phyloP scores from a whole-genome alignment of 2,113 vertebrate genomes.

The Saguinus imperator region DNA sequence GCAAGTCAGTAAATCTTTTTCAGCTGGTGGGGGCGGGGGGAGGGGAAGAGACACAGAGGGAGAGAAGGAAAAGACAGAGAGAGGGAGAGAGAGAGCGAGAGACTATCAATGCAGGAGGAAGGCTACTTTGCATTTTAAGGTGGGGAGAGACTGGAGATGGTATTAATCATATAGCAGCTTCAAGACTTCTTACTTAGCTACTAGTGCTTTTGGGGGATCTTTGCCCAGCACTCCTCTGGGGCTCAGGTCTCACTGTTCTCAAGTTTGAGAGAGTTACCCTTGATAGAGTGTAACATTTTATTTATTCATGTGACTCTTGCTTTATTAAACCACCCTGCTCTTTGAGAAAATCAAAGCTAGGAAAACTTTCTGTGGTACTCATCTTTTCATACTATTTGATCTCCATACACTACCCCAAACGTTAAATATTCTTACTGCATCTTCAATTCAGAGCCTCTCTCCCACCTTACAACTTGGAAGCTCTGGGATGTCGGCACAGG shows the following conservation, averaged over 20 bases:
- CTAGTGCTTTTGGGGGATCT: background rate
- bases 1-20: background rate
- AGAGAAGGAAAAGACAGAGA: background rate
- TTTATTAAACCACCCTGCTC: background rate
- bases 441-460: constrained; percentile 3
- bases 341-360: constrained; percentile 11
- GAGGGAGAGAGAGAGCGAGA: background rate
- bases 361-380: background rate
- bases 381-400: background rate
- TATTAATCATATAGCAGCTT: background rate
- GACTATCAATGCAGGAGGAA: background rate
- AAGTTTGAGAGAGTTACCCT: background rate
- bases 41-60: background rate
- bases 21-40: too few species aligned
- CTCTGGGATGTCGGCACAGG: background rate
- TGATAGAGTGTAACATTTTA: background rate
- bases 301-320: background rate
- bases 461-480: background rate
- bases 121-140: constrained; percentile 10
- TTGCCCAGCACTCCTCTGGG: background rate
- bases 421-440: background rate
- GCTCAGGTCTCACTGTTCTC: background rate
- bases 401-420: background rate
- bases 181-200: background rate
- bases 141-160: background rate